phyloP scores from a whole-genome alignment of 1,140 invertebrate genomes.

The Pogonomyrmex barbatus region DNA sequence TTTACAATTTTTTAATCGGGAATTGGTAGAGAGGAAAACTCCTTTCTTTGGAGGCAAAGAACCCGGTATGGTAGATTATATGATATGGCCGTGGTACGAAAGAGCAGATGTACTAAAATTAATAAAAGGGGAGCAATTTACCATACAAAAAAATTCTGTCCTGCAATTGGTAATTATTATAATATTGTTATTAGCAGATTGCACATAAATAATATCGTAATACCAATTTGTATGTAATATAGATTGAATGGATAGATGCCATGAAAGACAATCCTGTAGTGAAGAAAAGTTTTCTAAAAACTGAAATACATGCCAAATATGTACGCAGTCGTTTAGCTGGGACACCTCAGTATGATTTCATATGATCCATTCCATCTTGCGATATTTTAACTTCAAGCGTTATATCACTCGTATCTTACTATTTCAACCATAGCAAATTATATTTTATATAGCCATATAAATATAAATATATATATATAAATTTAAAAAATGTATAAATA shows the following conservation, averaged over 20 bases:
- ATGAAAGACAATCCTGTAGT: constrained; percentile 91
- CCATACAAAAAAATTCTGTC: constrained; percentile 84
- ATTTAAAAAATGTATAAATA: constrained; percentile 11
- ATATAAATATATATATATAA: neutral
- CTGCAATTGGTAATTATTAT: constrained; percentile 83
- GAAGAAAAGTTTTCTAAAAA: constrained; percentile 88
- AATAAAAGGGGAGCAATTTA: constrained; percentile 87
- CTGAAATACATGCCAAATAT: constrained; percentile 91
- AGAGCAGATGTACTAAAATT: constrained; percentile 87
- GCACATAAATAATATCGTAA: neutral
- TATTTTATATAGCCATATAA: neutral
- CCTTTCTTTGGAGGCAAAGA: constrained; percentile 90
- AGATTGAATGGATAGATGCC: constrained; percentile 89
- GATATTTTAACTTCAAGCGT: neutral
- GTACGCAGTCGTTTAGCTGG: constrained; percentile 89
- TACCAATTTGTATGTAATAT: constrained; percentile 69
- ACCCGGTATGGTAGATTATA: constrained; percentile 95
- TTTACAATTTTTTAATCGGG: constrained; percentile 89
- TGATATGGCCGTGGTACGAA: constrained; percentile 97
- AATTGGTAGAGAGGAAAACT: constrained; percentile 88
- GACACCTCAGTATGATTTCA: constrained; percentile 90
- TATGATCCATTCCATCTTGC: constrained; percentile 67
- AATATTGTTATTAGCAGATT: constrained; percentile 40
- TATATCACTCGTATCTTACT: neutral
- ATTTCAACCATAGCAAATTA: neutral